Percentiles rank a stretch among this genome's conserved stretches.
Evolutionary conservation across 2,888 invertebrate genomes (phyloP).

Genomic region (Margaritifera margaritifera): DNA sequence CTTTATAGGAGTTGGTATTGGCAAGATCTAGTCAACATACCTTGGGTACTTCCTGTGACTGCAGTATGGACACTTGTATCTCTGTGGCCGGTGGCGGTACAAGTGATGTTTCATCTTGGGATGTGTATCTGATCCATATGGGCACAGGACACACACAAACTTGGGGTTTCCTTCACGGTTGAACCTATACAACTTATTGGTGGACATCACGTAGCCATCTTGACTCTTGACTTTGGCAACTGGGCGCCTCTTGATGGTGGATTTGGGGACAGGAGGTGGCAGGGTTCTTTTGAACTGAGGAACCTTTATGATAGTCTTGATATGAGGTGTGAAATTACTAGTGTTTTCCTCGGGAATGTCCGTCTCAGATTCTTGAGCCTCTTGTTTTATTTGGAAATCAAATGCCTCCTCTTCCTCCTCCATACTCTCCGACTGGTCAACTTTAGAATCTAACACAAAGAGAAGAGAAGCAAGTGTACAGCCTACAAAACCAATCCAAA

Average conservation of each 20-base stretch:
- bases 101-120: slow-evolving; percentile 43
- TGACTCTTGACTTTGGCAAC: neutral
- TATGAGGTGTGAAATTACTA: no score
- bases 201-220: slow-evolving; percentile 22
- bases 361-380: no score
- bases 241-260: neutral
- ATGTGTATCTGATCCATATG: slow-evolving; percentile 37
- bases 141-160: slow-evolving; percentile 36
- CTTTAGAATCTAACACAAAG: no score
- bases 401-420: no score
- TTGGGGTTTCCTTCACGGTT: slow-evolving; percentile 36
- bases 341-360: no score
- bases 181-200: slow-evolving; percentile 32
- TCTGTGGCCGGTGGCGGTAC: slow-evolving; percentile 37
- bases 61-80: slow-evolving; percentile 39
- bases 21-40: slow-evolving; percentile 4
- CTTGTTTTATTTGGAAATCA: no score
- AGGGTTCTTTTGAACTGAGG: slow-evolving; percentile 34
- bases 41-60: slow-evolving; percentile 39
- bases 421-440: no score
- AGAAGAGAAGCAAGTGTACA: no score
- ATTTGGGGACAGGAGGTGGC: slow-evolving; percentile 4
- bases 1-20: no score
- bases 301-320: slow-evolving; percentile 35
- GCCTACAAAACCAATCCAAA: no score